phyloP scores from a whole-genome alignment of 2,113 vertebrate species.

The Onychostoma macrolepis region DNA sequence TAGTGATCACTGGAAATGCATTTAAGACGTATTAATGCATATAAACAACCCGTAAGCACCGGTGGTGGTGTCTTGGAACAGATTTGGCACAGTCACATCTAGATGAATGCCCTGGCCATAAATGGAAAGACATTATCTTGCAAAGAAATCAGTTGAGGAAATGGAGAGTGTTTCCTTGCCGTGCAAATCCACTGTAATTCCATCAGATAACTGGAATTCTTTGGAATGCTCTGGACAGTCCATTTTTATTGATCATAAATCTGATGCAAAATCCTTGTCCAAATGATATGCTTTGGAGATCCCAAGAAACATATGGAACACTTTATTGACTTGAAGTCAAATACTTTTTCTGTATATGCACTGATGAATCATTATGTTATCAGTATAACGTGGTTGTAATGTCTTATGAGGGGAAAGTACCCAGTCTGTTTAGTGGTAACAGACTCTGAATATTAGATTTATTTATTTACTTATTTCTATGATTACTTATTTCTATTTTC shows the following conservation, averaged over 20 bases:
- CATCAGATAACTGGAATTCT: neutral
- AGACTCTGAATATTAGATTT: neutral
- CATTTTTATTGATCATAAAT: neutral
- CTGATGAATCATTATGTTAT: neutral
- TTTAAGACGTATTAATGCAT: neutral
- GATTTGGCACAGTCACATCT: neutral
- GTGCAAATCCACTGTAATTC: neutral
- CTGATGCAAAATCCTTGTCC: neutral
- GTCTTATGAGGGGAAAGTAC: conserved; percentile 11
- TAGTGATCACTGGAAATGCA: neutral
- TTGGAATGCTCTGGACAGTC: conserved; percentile 27
- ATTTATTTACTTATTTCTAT: neutral
- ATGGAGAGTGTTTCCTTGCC: conserved; percentile 6
- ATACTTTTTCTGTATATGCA: neutral
- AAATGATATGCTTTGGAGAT: neutral
- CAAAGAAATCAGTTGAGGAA: conserved; percentile 4
- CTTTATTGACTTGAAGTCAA: neutral
- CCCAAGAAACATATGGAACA: neutral
- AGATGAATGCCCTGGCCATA: neutral
- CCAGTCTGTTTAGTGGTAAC: neutral
- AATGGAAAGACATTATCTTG: neutral
- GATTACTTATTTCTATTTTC: neutral
- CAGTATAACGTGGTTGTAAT: neutral
- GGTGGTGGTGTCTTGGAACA: neutral
- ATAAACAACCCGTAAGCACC: neutral